Conservation (phyloP, 2,113 vertebrate genomes). For the Megaptera novaeangliae region DNA sequence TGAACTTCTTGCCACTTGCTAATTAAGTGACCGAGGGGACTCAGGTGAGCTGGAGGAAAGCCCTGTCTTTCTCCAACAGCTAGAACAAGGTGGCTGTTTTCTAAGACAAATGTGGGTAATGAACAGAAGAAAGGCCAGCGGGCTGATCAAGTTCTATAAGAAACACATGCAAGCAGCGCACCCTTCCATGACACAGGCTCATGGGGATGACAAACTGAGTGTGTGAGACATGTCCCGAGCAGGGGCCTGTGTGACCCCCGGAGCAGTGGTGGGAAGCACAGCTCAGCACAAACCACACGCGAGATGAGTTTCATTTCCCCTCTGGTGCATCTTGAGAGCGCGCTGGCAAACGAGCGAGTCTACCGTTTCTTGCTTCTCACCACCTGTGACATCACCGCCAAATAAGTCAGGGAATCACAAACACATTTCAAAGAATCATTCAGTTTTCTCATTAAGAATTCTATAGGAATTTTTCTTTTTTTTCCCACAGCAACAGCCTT, state of each 20-base stretch:
- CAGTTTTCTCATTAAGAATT: slow-evolving; percentile 73
- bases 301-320: neutral
- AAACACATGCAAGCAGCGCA: neutral
- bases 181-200: neutral
- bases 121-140: neutral
- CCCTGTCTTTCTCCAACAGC: neutral
- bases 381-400: neutral
- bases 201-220: neutral
- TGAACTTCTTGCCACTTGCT: neutral
- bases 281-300: neutral
- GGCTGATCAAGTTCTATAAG: neutral
- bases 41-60: neutral
- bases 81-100: neutral
- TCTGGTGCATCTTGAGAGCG: neutral
- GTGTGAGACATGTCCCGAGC: neutral
- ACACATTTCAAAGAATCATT: slow-evolving; percentile 72
- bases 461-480: slow-evolving; percentile 67
- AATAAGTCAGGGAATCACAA: slow-evolving; percentile 42
- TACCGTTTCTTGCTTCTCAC: neutral
- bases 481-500: slow-evolving; percentile 53
- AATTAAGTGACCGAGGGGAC: neutral
- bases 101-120: neutral
- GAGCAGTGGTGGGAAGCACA: neutral
- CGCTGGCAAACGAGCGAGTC: neutral
- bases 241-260: neutral